Percentiles rank a stretch among this genome's conserved stretches.
phyloP scores from a whole-genome alignment of 2,113 vertebrate species.

The Callocephalon fimbriatum region DNA sequence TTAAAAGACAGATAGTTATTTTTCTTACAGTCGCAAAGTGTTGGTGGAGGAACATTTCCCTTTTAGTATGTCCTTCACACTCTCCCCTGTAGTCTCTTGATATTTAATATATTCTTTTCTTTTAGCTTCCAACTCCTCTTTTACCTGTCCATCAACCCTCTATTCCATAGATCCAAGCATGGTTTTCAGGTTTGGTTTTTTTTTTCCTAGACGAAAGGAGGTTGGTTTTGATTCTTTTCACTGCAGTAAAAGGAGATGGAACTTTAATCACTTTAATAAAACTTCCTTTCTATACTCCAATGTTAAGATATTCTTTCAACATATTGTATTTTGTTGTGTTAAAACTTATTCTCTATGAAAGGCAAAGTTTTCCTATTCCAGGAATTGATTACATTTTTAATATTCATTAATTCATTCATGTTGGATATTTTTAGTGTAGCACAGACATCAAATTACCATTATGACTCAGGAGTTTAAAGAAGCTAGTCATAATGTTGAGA shows the following conservation, averaged over 20 bases:
- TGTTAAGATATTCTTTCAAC: conserved; percentile 33
- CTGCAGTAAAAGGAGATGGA: conserved; percentile 29
- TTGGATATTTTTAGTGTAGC: not conserved
- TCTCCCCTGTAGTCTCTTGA: conserved; percentile 32
- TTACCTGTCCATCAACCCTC: conserved; percentile 71
- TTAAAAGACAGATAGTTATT: conserved; percentile 1
- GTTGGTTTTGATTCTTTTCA: conserved; percentile 65
- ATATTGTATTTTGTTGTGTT: not conserved
- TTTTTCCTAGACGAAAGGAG: conserved; percentile 61
- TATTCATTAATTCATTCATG: not conserved
- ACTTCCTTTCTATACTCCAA: conserved; percentile 40
- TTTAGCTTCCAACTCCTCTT: conserved; percentile 59
- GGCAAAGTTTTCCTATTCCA: not conserved
- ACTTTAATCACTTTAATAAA: conserved; percentile 70
- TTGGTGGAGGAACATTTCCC: not conserved
- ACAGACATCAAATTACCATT: not conserved
- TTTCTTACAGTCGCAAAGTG: conserved; percentile 11
- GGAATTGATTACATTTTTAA: conserved; percentile 9
- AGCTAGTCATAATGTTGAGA: not conserved
- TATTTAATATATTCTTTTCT: conserved; percentile 56
- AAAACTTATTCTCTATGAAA: conserved; percentile 2
- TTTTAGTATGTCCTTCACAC: conserved; percentile 46
- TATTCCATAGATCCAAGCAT: conserved; percentile 50
- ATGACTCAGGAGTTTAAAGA: not conserved
- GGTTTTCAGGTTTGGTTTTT: conserved; percentile 41